phyloP scores from a whole-genome alignment of 2,797 vertebrate species.

The Rhincodon typus region DNA sequence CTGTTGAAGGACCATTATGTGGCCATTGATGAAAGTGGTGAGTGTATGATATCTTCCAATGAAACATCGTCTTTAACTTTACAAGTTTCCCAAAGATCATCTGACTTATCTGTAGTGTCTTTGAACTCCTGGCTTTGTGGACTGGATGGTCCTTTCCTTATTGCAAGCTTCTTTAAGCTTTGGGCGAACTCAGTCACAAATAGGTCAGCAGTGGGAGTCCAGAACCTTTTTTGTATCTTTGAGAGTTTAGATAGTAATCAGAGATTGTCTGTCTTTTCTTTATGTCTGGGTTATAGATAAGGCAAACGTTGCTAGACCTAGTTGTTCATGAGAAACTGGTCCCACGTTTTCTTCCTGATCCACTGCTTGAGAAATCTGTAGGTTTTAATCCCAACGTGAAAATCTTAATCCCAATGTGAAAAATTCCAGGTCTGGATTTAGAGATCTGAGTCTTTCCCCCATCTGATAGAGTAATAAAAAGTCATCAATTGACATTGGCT shows the following conservation, averaged over 20 bases:
- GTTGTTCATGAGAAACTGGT: background rate
- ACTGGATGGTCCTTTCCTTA: background rate
- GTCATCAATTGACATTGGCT: background rate
- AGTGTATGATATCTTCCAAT: background rate
- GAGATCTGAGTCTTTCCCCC: background rate
- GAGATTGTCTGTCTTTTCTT: background rate
- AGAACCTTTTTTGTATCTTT: background rate
- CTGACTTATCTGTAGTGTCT: background rate
- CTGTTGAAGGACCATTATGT: constrained; percentile 40
- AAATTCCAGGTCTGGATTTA: background rate
- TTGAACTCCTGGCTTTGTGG: background rate
- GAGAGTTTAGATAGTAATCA: background rate
- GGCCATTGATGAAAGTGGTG: background rate
- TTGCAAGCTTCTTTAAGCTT: background rate
- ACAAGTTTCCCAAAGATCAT: no score
- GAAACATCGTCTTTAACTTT: background rate
- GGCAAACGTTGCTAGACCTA: background rate
- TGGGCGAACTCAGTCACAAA: background rate
- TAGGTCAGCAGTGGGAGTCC: background rate
- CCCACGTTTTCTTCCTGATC: background rate
- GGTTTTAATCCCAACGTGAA: background rate
- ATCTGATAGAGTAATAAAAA: background rate
- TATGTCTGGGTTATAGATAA: background rate
- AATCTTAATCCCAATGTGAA: background rate
- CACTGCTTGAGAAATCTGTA: background rate